Percentiles rank a stretch among this genome's conserved stretches.
phyloP scores from a whole-genome alignment of 2,797 vertebrate genomes.

The Potorous gilbertii region DNA sequence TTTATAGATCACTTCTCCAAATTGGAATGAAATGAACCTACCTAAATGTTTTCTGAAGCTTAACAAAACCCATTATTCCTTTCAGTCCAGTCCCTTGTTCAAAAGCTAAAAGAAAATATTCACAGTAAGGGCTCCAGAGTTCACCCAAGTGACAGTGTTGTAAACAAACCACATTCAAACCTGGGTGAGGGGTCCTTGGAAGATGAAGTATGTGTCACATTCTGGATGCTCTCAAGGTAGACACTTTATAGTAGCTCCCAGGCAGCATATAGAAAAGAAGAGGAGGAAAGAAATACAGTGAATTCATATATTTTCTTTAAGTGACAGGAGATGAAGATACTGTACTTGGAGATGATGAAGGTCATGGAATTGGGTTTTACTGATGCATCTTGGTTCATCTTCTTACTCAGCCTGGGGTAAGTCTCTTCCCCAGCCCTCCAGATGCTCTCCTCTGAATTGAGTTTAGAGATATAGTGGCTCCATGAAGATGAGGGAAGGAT shows the following conservation, averaged over 20 bases:
- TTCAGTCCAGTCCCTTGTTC: conserved; percentile 40
- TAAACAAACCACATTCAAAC: conserved; percentile 64
- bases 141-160: conserved; percentile 33
- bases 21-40: conserved; percentile 18
- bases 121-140: conserved; percentile 11
- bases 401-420: conserved; percentile 44
- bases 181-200: conserved; percentile 52
- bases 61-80: conserved; percentile 47
- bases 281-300: conserved; percentile 64
- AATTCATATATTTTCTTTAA: conserved; percentile 31
- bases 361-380: conserved; percentile 60
- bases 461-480: conserved; percentile 73
- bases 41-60: conserved; percentile 35
- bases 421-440: neutral
- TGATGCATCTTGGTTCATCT: conserved; percentile 33
- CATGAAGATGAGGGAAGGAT: conserved; percentile 68
- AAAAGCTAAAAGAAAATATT: neutral
- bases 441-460: conserved; percentile 69
- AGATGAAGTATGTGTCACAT: conserved; percentile 68
- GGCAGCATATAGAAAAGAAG: conserved; percentile 5
- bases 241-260: conserved; percentile 45
- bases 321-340: neutral
- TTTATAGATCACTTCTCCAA: conserved; percentile 23
- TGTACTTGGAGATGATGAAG: conserved; percentile 67
- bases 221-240: conserved; percentile 46